Conservation (phyloP, 2,888 invertebrate species). For the Tiliacea aurago region DNA sequence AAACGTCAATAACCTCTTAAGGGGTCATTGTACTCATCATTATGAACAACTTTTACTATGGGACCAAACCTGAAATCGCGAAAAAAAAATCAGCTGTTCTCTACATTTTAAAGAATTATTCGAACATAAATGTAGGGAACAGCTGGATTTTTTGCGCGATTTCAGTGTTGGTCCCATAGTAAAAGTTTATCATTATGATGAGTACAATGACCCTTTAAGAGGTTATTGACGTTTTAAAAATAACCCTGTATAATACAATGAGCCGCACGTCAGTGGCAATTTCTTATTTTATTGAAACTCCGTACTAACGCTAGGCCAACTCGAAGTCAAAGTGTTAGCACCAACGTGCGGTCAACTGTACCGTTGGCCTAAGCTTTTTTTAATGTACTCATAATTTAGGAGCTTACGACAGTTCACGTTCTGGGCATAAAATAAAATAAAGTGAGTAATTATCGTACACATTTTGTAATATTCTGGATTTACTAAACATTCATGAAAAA, state of each 20-base stretch:
- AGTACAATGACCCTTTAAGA: too few relatives aligned
- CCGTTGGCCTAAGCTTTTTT: not conserved
- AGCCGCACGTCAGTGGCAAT: not conserved
- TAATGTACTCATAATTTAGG: not conserved
- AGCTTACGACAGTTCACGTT: not conserved
- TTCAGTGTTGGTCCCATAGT: too few relatives aligned
- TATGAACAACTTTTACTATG: too few relatives aligned
- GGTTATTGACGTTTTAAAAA: too few relatives aligned
- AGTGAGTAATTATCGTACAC: not conserved
- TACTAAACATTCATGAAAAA: slow-evolving; percentile 53
- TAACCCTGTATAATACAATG: not conserved
- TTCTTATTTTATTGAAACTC: not conserved
- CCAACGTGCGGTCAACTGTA: not conserved
- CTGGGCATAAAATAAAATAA: slow-evolving; percentile 1
- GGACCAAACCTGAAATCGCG: too few relatives aligned
- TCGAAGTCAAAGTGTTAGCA: not conserved
- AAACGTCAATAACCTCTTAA: too few relatives aligned
- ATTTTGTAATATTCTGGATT: slow-evolving; percentile 9
- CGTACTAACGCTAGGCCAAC: not conserved
- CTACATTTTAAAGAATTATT: too few relatives aligned
- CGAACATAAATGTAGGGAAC: too few relatives aligned
- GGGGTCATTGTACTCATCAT: too few relatives aligned
- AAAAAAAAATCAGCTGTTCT: too few relatives aligned
- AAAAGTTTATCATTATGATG: too few relatives aligned
- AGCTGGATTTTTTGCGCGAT: too few relatives aligned